Evolutionary conservation across 1,140 invertebrate genomes (phyloP).

Genomic region (Caerostris darwini): DNA sequence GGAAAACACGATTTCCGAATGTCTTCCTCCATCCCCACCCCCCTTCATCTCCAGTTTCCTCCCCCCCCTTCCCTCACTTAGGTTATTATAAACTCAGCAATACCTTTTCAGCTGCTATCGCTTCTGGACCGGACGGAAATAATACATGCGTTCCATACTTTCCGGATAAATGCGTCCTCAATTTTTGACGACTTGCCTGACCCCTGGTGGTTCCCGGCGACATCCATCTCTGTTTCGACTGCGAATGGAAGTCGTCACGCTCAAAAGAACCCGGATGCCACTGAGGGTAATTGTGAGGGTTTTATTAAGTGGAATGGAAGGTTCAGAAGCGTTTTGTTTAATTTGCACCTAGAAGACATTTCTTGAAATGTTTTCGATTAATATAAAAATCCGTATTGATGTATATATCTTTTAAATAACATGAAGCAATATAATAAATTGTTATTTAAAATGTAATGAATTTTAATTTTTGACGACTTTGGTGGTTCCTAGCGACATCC

Average conservation of each 20-base stretch:
- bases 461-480: conserved; percentile 72
- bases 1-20: conserved; percentile 65
- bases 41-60: neutral
- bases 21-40: neutral
- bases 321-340: too few species aligned
- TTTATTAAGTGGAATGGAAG: neutral
- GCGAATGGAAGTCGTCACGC: neutral
- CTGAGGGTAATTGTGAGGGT: neutral
- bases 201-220: conserved; percentile 57
- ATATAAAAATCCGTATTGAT: too few species aligned
- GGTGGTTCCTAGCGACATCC: conserved; percentile 52
- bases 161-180: conserved; percentile 73
- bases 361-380: too few species aligned
- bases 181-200: conserved; percentile 73
- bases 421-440: too few species aligned
- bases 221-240: conserved; percentile 64
- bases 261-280: neutral
- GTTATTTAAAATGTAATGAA: too few species aligned
- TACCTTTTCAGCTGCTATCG: conserved; percentile 68
- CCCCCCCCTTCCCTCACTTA: neutral
- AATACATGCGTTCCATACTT: conserved; percentile 70
- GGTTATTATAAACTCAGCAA: conserved; percentile 72
- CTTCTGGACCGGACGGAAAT: conserved; percentile 52
- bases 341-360: too few species aligned
- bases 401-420: too few species aligned